Conservation (phyloP, 2,888 invertebrate genomes). For the Tridacna gigas region DNA sequence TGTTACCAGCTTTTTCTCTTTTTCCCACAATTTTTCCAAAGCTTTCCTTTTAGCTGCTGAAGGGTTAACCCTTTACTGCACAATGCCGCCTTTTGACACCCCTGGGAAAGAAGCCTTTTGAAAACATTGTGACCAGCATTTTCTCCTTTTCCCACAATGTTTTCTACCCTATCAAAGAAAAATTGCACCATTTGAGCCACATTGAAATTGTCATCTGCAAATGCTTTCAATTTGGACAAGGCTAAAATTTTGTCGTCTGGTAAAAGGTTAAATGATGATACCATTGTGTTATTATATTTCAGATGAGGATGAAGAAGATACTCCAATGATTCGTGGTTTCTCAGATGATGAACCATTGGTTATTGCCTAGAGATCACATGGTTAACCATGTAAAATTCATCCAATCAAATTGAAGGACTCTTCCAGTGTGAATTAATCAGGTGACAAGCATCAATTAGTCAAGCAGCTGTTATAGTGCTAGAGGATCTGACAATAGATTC, state of each 20-base stretch:
- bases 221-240: too few species aligned
- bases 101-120: background rate
- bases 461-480: background rate
- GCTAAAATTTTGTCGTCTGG: too few species aligned
- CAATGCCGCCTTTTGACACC: too few species aligned
- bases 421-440: background rate
- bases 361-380: slow-evolving; percentile 88
- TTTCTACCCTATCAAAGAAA: background rate
- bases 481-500: too few species aligned
- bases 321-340: slow-evolving; percentile 95
- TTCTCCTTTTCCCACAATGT: slow-evolving; percentile 10
- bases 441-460: background rate
- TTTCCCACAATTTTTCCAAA: too few species aligned
- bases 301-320: slow-evolving; percentile 90
- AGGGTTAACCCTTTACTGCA: too few species aligned
- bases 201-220: too few species aligned
- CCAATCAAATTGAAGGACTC: background rate
- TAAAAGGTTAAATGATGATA: too few species aligned
- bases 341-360: slow-evolving; percentile 97
- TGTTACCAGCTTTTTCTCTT: too few species aligned
- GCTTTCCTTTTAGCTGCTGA: too few species aligned
- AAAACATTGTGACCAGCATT: background rate
- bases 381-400: background rate
- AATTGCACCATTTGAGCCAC: background rate
- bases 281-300: background rate